Percentiles rank a stretch among this genome's conserved stretches.
These are phyloP conservation scores for Pseudolaguvia tuberculata DNA, from an alignment of 2,113 vertebrate genomes.

Conservation along the genomic window DNA sequence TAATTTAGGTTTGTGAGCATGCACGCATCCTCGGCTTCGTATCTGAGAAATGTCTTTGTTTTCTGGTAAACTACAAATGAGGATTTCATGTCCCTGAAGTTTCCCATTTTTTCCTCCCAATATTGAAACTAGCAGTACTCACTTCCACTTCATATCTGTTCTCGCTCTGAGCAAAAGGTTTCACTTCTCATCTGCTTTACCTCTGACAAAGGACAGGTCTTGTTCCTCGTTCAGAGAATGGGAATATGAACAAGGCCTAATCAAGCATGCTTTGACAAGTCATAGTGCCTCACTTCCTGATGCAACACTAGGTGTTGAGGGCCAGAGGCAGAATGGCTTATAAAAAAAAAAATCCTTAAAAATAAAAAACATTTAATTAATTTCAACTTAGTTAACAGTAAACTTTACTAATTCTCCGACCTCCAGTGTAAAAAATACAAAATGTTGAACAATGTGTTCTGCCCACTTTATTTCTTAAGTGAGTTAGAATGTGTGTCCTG, in stretches of 20 bases:
- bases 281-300: background rate
- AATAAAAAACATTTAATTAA: background rate
- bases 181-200: slow-evolving; percentile 32
- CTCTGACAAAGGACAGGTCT: background rate
- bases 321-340: background rate
- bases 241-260: background rate
- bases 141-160: slow-evolving; percentile 44
- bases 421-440: background rate
- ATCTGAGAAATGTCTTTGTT: background rate
- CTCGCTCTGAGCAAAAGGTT: slow-evolving; percentile 32
- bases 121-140: slow-evolving; percentile 29
- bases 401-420: background rate
- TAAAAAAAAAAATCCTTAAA: background rate
- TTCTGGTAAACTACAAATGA: slow-evolving; percentile 17
- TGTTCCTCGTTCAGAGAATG: background rate
- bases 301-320: background rate
- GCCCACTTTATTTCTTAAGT: background rate
- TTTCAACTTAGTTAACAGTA: background rate
- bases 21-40: too few relatives aligned
- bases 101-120: slow-evolving; percentile 29
- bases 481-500: slow-evolving; percentile 7
- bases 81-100: slow-evolving; percentile 14
- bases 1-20: background rate
- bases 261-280: slow-evolving; percentile 38
- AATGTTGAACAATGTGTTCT: background rate